Evolutionary conservation across 53 echinoderm and acorn worm species (phyloP).

Genomic region (Apostichopus leukothele): DNA sequence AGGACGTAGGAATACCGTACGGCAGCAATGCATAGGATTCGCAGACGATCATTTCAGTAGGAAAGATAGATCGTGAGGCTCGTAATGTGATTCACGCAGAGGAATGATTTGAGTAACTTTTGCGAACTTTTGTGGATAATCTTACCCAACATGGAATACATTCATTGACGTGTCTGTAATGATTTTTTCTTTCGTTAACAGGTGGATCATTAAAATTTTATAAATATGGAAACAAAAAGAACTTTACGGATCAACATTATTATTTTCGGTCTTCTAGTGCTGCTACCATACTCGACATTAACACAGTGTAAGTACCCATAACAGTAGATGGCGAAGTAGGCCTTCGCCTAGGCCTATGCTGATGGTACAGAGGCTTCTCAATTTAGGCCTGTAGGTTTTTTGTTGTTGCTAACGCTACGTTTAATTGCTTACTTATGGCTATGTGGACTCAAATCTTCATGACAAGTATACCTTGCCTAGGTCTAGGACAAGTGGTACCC

Average conservation of each 20-base stretch:
- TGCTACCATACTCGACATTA: neutral
- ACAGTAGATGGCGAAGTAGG: neutral
- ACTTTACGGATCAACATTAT: neutral
- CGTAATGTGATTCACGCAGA: neutral
- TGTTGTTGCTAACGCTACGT: no score
- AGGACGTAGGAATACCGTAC: no score
- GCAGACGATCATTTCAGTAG: no score
- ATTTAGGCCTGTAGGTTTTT: no score
- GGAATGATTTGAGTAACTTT: neutral
- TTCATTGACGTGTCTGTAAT: neutral
- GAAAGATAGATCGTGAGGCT: no score
- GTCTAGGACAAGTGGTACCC: no score
- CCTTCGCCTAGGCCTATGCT: no score
- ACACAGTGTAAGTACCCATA: constrained; percentile 5
- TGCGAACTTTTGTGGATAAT: neutral
- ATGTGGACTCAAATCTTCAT: no score
- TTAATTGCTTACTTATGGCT: no score
- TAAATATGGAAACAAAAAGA: constrained; percentile 13
- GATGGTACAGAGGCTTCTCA: no score
- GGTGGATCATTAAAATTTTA: neutral
- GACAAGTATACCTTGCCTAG: no score
- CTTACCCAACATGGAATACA: neutral
- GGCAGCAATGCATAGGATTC: no score
- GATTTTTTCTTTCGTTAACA: neutral
- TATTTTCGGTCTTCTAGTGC: neutral